Percentiles rank a stretch among this genome's conserved stretches.
Evolutionary conservation across 2,888 invertebrate genomes (phyloP).

Genomic region (Elegia similella): DNA sequence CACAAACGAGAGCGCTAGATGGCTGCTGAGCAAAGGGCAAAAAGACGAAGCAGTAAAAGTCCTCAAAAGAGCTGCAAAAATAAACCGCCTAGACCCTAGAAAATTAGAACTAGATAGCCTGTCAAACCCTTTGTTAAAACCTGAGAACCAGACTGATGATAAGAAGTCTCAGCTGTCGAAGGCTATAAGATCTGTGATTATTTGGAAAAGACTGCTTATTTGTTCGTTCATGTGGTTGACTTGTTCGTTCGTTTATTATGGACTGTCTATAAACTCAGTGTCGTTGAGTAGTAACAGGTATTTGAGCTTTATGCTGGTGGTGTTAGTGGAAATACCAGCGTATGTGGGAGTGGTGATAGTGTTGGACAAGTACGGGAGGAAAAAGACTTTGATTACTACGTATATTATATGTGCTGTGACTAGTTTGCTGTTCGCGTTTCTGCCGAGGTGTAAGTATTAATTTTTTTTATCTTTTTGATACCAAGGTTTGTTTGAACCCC

Average conservation of each 20-base stretch:
- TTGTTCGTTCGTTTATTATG: slow-evolving; percentile 90
- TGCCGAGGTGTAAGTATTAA: slow-evolving; percentile 78
- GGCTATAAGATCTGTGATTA: slow-evolving; percentile 78
- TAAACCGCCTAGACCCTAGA: slow-evolving; percentile 81
- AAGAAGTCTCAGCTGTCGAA: slow-evolving; percentile 69
- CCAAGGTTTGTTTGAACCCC: too few species aligned
- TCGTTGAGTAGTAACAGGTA: slow-evolving; percentile 88
- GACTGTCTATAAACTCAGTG: slow-evolving; percentile 89
- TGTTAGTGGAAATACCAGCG: slow-evolving; percentile 87
- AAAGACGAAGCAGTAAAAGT: slow-evolving; percentile 84
- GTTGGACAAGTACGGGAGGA: slow-evolving; percentile 85
- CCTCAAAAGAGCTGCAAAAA: slow-evolving; percentile 83
- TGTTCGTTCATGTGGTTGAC: slow-evolving; percentile 91
- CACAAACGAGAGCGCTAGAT: slow-evolving; percentile 88
- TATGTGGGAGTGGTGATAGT: slow-evolving; percentile 85
- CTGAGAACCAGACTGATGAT: slow-evolving; percentile 52
- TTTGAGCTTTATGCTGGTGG: slow-evolving; percentile 86
- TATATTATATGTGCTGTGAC: slow-evolving; percentile 83
- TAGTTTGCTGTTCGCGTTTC: slow-evolving; percentile 83
- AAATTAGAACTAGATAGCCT: slow-evolving; percentile 69
- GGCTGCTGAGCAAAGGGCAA: slow-evolving; percentile 88
- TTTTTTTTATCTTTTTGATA: neutral
- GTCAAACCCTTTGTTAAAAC: slow-evolving; percentile 62
- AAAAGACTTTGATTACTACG: slow-evolving; percentile 82
- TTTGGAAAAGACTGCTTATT: slow-evolving; percentile 82